A percentile compares a stretch with the other conserved stretches of the same genome.
These are phyloP conservation scores for Xiphophorus couchianus DNA, from an alignment of 2,113 vertebrate genomes.

Conservation along the genomic window DNA sequence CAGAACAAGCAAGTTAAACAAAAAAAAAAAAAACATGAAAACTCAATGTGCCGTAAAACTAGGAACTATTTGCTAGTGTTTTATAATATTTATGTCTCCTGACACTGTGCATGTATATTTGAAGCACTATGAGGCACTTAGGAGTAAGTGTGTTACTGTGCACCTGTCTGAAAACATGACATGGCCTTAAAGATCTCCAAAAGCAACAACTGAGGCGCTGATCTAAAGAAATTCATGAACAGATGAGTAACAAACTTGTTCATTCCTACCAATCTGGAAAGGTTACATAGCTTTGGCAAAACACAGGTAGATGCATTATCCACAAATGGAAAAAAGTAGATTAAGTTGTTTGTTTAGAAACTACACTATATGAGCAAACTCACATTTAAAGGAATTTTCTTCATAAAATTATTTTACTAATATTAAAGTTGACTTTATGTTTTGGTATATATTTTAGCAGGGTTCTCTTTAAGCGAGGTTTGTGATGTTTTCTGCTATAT, in stretches of 20 bases:
- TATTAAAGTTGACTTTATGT: neutral
- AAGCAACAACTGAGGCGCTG: neutral
- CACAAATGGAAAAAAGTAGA: neutral
- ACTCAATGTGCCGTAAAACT: neutral
- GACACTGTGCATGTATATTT: neutral
- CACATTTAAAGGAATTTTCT: neutral
- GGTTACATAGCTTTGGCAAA: neutral
- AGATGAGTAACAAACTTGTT: no score
- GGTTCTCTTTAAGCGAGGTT: neutral
- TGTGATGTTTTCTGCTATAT: neutral
- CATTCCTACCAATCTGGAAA: neutral
- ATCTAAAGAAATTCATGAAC: neutral
- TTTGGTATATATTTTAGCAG: slow-evolving; percentile 1
- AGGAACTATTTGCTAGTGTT: neutral
- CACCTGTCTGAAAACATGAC: neutral
- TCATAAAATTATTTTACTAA: neutral
- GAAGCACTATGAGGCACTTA: neutral
- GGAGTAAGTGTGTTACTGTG: neutral
- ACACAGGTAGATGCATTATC: neutral
- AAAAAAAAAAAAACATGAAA: neutral
- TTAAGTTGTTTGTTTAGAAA: neutral
- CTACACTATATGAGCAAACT: no score
- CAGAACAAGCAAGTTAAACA: slow-evolving; percentile 10
- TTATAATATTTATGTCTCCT: neutral
- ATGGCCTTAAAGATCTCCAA: neutral